These are phyloP conservation scores for Brachystomella parvula DNA, from an alignment of 1,140 invertebrate genomes.

Conservation along the genomic window DNA sequence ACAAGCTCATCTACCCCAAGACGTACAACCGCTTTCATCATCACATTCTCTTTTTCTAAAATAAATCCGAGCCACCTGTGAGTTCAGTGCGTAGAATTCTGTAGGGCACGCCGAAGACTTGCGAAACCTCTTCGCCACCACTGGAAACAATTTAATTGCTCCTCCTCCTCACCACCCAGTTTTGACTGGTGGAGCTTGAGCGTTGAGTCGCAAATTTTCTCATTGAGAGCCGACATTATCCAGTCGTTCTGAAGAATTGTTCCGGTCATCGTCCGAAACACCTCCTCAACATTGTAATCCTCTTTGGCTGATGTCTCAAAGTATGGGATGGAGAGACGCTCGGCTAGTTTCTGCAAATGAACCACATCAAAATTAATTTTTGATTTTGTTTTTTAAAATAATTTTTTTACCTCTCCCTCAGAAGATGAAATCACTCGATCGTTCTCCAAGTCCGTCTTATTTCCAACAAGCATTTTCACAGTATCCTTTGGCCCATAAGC, in stretches of 20 bases:
- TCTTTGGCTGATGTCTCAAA: conserved; percentile 82
- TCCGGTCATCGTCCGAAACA: conserved; percentile 55
- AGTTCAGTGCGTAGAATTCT: neutral
- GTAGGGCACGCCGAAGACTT: neutral
- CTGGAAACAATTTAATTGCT: neutral
- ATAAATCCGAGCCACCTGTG: no score
- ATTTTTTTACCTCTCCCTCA: conserved; percentile 16
- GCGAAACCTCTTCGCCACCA: neutral
- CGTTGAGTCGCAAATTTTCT: conserved; percentile 4
- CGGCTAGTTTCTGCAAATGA: conserved; percentile 52
- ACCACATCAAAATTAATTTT: neutral
- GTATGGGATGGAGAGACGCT: conserved; percentile 73
- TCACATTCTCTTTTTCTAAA: no score
- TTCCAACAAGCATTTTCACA: conserved; percentile 79
- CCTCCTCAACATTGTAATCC: conserved; percentile 59
- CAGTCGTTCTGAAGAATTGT: conserved; percentile 22
- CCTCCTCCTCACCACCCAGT: neutral
- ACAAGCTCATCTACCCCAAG: no score
- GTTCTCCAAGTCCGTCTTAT: conserved; percentile 45
- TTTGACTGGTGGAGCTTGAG: conserved; percentile 1
- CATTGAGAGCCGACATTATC: conserved; percentile 22
- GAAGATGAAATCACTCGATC: neutral
- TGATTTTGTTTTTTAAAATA: neutral
- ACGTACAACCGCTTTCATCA: no score
- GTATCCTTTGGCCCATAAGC: conserved; percentile 79